Evolutionary conservation across 2,888 invertebrate species (phyloP).

Genomic region (Gnatocerus cornutus): DNA sequence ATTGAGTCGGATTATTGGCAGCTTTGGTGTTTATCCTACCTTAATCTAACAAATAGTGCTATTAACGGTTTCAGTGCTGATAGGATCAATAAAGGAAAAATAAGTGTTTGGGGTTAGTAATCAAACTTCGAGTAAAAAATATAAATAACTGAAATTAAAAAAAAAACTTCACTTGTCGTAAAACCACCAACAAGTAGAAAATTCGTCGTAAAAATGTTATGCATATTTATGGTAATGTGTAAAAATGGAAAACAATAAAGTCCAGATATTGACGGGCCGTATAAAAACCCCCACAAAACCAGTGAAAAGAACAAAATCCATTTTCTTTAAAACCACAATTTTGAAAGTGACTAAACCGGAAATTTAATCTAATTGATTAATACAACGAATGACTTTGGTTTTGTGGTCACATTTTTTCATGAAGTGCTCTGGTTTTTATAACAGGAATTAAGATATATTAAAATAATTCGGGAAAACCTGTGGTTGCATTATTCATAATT

Average conservation of each 20-base stretch:
- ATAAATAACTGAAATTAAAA: background rate
- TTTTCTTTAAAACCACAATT: no score
- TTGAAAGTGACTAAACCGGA: no score
- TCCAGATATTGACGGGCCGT: background rate
- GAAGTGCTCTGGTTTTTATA: no score
- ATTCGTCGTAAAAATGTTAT: constrained; percentile 7
- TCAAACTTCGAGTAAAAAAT: background rate
- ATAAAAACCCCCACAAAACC: background rate
- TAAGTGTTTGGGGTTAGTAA: background rate
- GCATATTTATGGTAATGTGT: constrained; percentile 2
- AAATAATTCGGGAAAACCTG: no score
- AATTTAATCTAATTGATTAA: no score
- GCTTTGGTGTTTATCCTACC: constrained; percentile 12
- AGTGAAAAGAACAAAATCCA: background rate
- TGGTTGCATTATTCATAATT: no score
- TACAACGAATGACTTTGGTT: no score
- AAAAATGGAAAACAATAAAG: background rate
- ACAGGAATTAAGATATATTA: no score
- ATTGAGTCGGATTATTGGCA: constrained; percentile 22
- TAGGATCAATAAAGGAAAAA: background rate
- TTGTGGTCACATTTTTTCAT: no score
- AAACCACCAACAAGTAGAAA: background rate
- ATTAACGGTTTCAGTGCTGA: constrained; percentile 10
- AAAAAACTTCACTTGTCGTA: background rate
- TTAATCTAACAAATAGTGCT: constrained; percentile 3